Evolutionary conservation across 2,888 invertebrate species (phyloP), one percentile per base, ranked within the genome.

Genomic region (Halictus quadricinctus): DNA sequence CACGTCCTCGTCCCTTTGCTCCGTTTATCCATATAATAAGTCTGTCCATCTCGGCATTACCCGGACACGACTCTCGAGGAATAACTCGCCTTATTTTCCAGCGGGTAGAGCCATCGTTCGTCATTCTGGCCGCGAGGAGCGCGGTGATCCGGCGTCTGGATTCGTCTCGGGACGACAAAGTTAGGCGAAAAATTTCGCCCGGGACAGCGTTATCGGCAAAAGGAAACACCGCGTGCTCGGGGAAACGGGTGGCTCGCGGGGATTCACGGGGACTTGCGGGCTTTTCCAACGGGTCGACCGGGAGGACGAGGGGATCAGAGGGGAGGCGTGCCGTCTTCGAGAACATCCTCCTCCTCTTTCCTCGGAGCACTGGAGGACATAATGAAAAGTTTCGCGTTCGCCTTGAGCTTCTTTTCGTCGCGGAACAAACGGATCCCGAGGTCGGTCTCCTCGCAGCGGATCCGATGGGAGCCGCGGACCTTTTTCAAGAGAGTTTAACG

Each of bases 301-400:
- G 66, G 66, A 12, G 1, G 60, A 0, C 13, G 1, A 1, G 60
- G 12, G 25, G 60, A 13, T 13, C 6, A 36, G 25, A 0, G 25
- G 18, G 6, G 7, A 13, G 13, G 25, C 60, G 13, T 25, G 25
- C 25, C 72, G 48, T 29, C 72, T 72, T 48, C 25, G 10, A 66
- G 66, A 75, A 13, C 46, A 7, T 43, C 46, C 60, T 64, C 60
- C 60, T 60, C 60, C 43, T 8, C 43, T 8, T 36, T 43, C 36
- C 50, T 21, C 54, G 58, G 43, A 75, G 46, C 60, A 29, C 36
- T 48, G 46, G 29, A 66, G 66, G 48, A 76, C 76, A 69, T 76
- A 76, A 76, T 76, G 76, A 76, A 76, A 76, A 50, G 76, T 66
- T 60, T 46, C 25, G 18, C n/a, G 76, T 76, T 29, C 46, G 66